phyloP scores from a whole-genome alignment of 2,797 vertebrate species.

The Orientallactaga sibirica region DNA sequence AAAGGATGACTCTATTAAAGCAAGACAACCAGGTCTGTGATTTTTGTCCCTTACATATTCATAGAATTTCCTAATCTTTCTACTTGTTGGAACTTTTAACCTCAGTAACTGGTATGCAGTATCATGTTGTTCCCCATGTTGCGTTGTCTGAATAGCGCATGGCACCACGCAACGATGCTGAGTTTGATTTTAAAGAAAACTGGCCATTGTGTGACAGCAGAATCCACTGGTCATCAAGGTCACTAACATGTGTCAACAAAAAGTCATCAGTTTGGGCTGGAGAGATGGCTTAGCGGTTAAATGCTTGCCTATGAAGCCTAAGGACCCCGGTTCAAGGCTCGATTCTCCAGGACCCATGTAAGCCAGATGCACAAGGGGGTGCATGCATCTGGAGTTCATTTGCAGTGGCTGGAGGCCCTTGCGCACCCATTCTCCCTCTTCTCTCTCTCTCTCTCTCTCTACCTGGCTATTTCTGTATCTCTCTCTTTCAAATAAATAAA shows the following conservation, averaged over 20 bases:
- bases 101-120: neutral
- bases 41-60: constrained; percentile 29
- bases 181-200: constrained; percentile 11
- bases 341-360: too few species aligned
- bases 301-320: too few species aligned
- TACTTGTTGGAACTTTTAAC: neutral
- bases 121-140: neutral
- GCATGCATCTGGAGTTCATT: too few species aligned
- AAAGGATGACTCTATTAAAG: neutral
- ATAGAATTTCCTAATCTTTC: constrained; percentile 42
- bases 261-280: neutral
- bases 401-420: too few species aligned
- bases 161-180: neutral
- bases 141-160: neutral
- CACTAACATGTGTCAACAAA: neutral
- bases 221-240: neutral
- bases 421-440: too few species aligned
- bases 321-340: too few species aligned
- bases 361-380: too few species aligned
- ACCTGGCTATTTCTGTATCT: too few species aligned
- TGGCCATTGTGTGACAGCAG: neutral
- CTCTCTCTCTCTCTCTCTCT: too few species aligned
- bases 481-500: too few species aligned
- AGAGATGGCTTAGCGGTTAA: too few species aligned
- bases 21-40: neutral